Evolutionary conservation across 23 tunicate species (phyloP), one percentile per base, ranked within the genome.

Genomic region (Styela clava): DNA sequence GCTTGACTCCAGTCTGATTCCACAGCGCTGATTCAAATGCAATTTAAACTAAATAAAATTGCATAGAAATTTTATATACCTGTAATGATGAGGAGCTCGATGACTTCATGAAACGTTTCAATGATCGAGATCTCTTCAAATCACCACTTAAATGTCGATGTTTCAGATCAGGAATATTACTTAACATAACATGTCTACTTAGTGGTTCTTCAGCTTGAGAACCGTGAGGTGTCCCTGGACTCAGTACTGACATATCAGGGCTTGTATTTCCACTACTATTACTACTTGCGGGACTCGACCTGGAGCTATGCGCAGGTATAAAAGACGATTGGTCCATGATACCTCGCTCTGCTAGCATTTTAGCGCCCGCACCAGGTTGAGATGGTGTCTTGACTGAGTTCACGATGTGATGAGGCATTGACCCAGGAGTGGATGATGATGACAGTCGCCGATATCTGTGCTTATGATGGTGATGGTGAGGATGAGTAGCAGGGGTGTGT

Each of bases 71-170:
- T n/a, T n/a, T n/a, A n/a, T n/a, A n/a, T 56, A 91, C 97, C 85
- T 92, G 97, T 36, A 92, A 74, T 30, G 91, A 86, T 5, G 97
- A 83, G 44, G 88, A 86, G 73, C 97, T 92, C 1, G 97, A 92
- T 24, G 91, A 86, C 56, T 92, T 92, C 30, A 86, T 86, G 51
- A 92, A 73, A 3, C 85, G 68, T 64, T 92, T 92, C 27, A 92
- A 71, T 20, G 91, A 86, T 9, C 97, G 81, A 7, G 91, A 86
- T 44, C 97, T 74, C 62, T 71, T 79, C 34, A 83, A 44, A 31
- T 91, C 97, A 28, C 97, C 97, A 56, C 91, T 91, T 31, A 33
- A 65, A 44, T 91, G 89, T 3, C 90, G 90, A 24, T 76, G 68
- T 44, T 52, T 76, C 7, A 27, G 68, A 25, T 33, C 74, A 37